Base-by-base conservation (phyloP, 35 echinoderm and acorn worm genomes). In the Ophioderma brevispina region DNA sequence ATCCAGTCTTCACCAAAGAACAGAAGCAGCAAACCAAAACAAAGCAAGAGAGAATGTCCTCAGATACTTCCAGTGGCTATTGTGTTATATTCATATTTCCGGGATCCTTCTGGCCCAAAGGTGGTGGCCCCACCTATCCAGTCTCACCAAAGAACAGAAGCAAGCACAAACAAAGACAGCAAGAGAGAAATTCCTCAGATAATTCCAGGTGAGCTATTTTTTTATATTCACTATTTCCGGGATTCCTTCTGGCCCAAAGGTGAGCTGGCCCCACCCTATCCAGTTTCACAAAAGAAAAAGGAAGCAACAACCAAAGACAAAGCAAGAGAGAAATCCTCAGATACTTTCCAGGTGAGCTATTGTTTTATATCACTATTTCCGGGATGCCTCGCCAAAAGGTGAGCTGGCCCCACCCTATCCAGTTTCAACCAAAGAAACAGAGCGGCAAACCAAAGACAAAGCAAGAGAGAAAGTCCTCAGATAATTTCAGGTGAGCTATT, bases 31-130 rank as follows among this genome's bases (percentile, higher is more conserved):
- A 95, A 42, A 99, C 85, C 8, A 95, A 94, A 39, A 85, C 55
- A 86, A 95, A 38, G 97, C 97, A n/a, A 92, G 88, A 56, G 90
- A 95, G 41, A 95, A 95, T 49, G 93, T 99, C 77, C 78, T 99
- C 30, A 38, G 95, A 84, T 94, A 93, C 79, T 77, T 99, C 25
- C 97, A n/a, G n/a, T n/a, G n/a, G 46, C 46, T 52, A 21, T 8
- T 52, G 46, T 52, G 8, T 52, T 96, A 98, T 81, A 78, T 23
- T 55, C 84, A 33, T 93, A 85, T 17, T 95, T 95, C 63, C 91
- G 87, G 32, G 94, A 99, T 81, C 82, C 97, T 0, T 89, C 93
- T n/a, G n/a, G 79, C 97, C 97, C 36, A 87, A 91, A 0, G 97
- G 97, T 17, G 76, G 93, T 32, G 91, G 80, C 0, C 89, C 50